Evolutionary conservation across 1,140 invertebrate species (phyloP), one percentile per base, ranked within the genome.

Genomic region (Planococcus citri): DNA sequence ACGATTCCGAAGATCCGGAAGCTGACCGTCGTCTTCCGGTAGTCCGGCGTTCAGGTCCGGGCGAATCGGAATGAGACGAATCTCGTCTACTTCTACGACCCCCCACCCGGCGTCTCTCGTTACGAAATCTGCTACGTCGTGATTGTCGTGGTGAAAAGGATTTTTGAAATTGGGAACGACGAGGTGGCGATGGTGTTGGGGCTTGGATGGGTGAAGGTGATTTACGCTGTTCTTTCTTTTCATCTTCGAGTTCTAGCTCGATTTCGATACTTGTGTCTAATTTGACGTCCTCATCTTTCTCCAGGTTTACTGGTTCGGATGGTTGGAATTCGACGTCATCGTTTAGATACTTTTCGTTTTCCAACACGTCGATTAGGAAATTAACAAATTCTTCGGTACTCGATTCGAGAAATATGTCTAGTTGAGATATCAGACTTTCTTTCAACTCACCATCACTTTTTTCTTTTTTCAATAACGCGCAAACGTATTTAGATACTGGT

Each of bases 381-480:
- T 94, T 90, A 1, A 97, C 93, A 82, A 97, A 98, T 51, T 83
- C 85, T 79, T 90, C 88, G 0, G 94, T 97, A 80, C 95, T 94
- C 91, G 80, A 41, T 83, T 94, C 90, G 57, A 98, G 83, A 81
- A 98, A 98, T 24, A 98, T 94, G 80, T 98, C 93, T 4, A 98
- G 81, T 78, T 98, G 94, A 72, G 93, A 91, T 14, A 92, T 81
- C 88, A 96, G 96, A 73, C 89, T 88, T 73, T 88, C 87, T 69
- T 87, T 84, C 0, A 98, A 82, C 75, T 96, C 94, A 68, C 88
- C 85, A 73, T 92, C 81, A 20, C 92, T 86, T 80, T 95, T 96
- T 77, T 97, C 95, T 78, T 98, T 98, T 78, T 95, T 96, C 1
- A 97, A 88, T 68, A 98, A 80, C 0, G 95, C 95, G 73, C 96